Evolutionary conservation across 2,888 invertebrate genomes (phyloP).

Genomic region (Drosophila nr. medialis): DNA sequence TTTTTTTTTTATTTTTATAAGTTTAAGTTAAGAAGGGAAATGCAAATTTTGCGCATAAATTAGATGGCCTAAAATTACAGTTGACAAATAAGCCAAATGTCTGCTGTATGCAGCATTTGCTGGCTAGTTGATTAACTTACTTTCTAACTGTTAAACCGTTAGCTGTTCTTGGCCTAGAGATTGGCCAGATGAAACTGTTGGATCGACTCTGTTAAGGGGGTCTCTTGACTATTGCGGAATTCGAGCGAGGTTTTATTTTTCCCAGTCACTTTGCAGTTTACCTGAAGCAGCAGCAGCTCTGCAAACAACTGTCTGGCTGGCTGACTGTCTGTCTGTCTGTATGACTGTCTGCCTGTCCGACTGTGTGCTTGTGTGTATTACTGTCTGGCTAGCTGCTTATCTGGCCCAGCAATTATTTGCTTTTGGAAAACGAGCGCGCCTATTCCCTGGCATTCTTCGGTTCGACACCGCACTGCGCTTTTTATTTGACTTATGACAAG

Average conservation of each 20-base stretch:
- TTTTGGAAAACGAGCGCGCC: slow-evolving; percentile 68
- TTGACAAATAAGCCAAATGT: neutral
- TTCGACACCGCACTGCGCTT: slow-evolving; percentile 61
- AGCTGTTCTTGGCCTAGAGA: neutral
- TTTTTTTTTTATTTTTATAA: neutral
- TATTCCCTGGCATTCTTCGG: slow-evolving; percentile 62
- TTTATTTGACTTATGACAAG: slow-evolving; percentile 79
- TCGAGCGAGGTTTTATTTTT: neutral
- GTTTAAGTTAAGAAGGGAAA: neutral
- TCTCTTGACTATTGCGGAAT: neutral
- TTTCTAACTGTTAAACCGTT: neutral
- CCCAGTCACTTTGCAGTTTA: neutral
- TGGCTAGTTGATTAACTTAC: neutral
- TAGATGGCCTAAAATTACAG: neutral
- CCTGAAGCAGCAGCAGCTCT: slow-evolving; percentile 16
- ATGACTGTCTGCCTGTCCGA: neutral
- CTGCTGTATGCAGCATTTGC: neutral
- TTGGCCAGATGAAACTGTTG: neutral
- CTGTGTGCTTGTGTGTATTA: neutral
- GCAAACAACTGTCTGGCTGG: neutral
- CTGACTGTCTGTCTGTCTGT: slow-evolving; percentile 2
- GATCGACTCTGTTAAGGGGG: neutral
- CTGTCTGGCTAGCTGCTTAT: slow-evolving; percentile 60
- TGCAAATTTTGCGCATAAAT: neutral
- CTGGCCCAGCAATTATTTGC: slow-evolving; percentile 69